These are phyloP conservation scores for Carcharodon carcharias DNA, from an alignment of 2,797 vertebrate species.

Conservation along the genomic window DNA sequence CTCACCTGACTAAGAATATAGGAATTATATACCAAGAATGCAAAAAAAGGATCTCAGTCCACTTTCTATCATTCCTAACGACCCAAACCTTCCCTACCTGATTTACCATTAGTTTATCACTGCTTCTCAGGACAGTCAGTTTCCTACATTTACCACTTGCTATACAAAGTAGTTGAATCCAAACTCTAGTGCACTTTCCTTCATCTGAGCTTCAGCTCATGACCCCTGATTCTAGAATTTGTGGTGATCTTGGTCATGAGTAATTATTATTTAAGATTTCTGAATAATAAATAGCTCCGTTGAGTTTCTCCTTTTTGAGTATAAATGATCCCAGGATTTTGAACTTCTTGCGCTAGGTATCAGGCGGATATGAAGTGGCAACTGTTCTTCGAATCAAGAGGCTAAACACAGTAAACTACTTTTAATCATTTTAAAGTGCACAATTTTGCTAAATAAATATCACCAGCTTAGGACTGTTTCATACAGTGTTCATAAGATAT, in stretches of 20 bases:
- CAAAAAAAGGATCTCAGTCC: background rate
- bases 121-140: background rate
- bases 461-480: background rate
- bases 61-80: background rate
- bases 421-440: slow-evolving; percentile 10
- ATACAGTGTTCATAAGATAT: background rate
- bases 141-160: background rate
- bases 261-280: background rate
- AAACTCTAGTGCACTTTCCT: background rate
- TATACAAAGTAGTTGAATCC: background rate
- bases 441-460: background rate
- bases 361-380: background rate
- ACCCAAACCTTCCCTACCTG: background rate
- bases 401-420: background rate
- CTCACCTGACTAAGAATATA: background rate
- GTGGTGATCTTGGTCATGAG: background rate
- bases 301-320: no score
- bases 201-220: background rate
- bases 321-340: background rate
- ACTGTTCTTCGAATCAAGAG: background rate
- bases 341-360: background rate
- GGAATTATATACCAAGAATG: background rate
- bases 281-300: background rate
- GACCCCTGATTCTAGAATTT: background rate
- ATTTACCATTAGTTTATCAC: background rate